Percentiles rank a stretch among this genome's conserved stretches.
phyloP scores from a whole-genome alignment of 2,113 vertebrate genomes.

The Hippopotamus amphibius region DNA sequence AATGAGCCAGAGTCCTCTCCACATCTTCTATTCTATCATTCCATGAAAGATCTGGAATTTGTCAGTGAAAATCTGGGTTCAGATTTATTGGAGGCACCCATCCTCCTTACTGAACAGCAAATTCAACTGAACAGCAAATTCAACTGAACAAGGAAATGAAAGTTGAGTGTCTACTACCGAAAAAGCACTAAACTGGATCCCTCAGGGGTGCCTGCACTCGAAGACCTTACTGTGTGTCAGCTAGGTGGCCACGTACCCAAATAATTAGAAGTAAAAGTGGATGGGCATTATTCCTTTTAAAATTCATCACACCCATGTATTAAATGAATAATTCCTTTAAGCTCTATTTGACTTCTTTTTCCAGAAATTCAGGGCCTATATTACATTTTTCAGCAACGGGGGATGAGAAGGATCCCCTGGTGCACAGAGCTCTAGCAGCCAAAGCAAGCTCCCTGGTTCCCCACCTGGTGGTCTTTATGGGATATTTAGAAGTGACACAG shows the following conservation, averaged over 20 bases:
- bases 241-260: not conserved
- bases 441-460: not conserved
- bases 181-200: not conserved
- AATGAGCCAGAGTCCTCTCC: not conserved
- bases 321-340: not conserved
- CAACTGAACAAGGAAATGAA: not conserved
- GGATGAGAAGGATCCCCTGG: not conserved
- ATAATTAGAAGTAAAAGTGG: not conserved
- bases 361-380: not conserved
- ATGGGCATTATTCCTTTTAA: not conserved
- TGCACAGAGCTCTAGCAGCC: not conserved
- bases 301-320: not conserved
- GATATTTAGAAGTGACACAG: not conserved
- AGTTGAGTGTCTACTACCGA: not conserved
- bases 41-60: not conserved
- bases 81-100: not conserved
- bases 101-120: not conserved
- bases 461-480: not conserved
- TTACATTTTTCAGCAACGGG: not conserved
- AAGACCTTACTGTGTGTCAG: not conserved
- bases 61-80: not conserved
- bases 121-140: conserved; percentile 30
- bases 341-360: not conserved
- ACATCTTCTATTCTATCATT: not conserved
- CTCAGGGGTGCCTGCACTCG: not conserved